These are phyloP conservation scores for Pedetes capensis DNA, from an alignment of 2,113 vertebrate genomes.

Conservation along the genomic window DNA sequence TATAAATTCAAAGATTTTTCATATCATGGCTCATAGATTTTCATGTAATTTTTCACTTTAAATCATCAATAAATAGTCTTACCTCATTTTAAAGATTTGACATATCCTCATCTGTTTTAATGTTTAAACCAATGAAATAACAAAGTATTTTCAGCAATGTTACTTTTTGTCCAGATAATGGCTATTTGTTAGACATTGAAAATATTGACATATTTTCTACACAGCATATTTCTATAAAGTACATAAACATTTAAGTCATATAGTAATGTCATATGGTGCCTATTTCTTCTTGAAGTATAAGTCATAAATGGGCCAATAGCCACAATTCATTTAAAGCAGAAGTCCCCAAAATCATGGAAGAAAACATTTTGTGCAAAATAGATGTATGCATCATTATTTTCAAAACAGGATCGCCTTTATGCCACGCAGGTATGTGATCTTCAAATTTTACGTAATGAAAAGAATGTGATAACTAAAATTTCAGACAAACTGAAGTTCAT, in stretches of 20 bases:
- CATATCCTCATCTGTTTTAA: not conserved
- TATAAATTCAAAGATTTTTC: not conserved
- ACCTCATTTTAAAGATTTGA: not conserved
- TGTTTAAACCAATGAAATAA: not conserved
- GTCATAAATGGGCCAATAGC: not conserved
- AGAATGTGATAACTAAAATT: slow-evolving; percentile 6
- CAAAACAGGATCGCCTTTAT: not conserved
- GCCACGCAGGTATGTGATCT: not conserved
- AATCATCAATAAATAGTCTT: not conserved
- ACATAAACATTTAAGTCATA: not conserved
- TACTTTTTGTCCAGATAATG: not conserved
- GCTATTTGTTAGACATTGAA: slow-evolving; percentile 26
- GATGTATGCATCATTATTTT: slow-evolving; percentile 2
- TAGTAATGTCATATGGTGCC: not conserved
- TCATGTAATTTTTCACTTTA: not conserved
- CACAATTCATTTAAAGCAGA: not conserved
- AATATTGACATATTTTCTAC: not conserved
- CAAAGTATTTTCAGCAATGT: not conserved
- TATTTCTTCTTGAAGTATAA: slow-evolving; percentile 48
- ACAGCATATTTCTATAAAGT: not conserved
- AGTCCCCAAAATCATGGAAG: not conserved
- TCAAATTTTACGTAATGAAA: slow-evolving; percentile 26
- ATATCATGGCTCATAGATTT: not conserved
- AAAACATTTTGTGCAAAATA: slow-evolving; percentile 9
- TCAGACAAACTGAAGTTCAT: slow-evolving; percentile 4